These are phyloP conservation scores for Abrostola triplasia DNA, from an alignment of 2,888 invertebrate species.

Conservation along the genomic window DNA sequence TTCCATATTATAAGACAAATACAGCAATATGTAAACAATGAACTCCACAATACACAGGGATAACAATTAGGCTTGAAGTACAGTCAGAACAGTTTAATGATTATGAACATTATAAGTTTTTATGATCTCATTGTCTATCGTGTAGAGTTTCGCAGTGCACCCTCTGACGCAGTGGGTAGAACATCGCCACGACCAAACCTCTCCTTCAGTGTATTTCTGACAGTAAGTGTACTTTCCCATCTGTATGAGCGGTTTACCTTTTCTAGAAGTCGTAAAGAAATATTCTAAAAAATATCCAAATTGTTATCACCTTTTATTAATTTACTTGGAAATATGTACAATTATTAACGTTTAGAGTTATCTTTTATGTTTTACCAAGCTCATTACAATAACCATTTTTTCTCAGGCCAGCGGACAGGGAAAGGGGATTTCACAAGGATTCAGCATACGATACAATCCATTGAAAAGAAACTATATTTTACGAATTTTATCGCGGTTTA, in stretches of 20 bases:
- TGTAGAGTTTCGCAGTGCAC: constrained; percentile 51
- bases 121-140: constrained; percentile 18
- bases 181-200: constrained; percentile 49
- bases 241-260: constrained; percentile 12
- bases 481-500: too few species aligned
- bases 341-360: too few species aligned
- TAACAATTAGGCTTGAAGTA: background rate
- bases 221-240: constrained; percentile 19
- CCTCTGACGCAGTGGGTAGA: constrained; percentile 49
- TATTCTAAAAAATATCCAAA: constrained; percentile 13
- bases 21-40: too few species aligned
- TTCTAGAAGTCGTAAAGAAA: constrained; percentile 9
- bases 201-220: constrained; percentile 3
- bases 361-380: too few species aligned
- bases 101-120: constrained; percentile 14
- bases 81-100: constrained; percentile 11
- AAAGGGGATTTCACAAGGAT: too few species aligned
- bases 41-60: background rate
- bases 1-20: too few species aligned
- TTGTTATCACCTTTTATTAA: background rate
- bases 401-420: too few species aligned
- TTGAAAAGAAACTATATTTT: too few species aligned
- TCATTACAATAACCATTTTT: too few species aligned
- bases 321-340: too few species aligned
- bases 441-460: too few species aligned